phyloP scores from a whole-genome alignment of 2,888 invertebrate species.

The Caenorhabditis sp. region DNA sequence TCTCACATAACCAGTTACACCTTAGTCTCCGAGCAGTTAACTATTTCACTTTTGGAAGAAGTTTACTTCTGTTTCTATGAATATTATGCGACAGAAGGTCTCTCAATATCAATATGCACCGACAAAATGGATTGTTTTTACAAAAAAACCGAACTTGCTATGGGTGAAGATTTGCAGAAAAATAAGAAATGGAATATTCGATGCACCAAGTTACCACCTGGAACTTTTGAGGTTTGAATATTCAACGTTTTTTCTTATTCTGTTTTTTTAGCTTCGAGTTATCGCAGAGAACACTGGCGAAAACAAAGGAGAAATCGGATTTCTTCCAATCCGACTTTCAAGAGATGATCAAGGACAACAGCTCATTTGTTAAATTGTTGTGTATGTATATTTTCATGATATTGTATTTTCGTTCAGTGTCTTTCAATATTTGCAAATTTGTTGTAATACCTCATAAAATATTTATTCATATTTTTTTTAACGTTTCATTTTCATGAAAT shows the following conservation, averaged over 20 bases:
- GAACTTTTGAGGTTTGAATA: slow-evolving; percentile 50
- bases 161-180: slow-evolving; percentile 43
- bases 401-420: not conserved
- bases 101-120: slow-evolving; percentile 54
- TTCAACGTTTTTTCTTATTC: not conserved
- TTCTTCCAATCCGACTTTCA: slow-evolving; percentile 57
- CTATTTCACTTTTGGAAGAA: slow-evolving; percentile 45
- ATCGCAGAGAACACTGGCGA: slow-evolving; percentile 58
- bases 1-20: slow-evolving; percentile 51
- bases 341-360: slow-evolving; percentile 38
- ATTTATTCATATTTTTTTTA: not conserved
- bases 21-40: slow-evolving; percentile 47
- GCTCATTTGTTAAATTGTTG: slow-evolving; percentile 27
- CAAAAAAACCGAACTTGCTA: slow-evolving; percentile 41
- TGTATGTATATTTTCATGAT: not conserved
- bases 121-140: slow-evolving; percentile 63
- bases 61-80: slow-evolving; percentile 64
- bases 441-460: not conserved
- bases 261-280: slow-evolving; percentile 50
- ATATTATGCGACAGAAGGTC: slow-evolving; percentile 53
- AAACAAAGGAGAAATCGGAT: slow-evolving; percentile 61
- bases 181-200: slow-evolving; percentile 59
- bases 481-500: no score
- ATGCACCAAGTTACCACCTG: slow-evolving; percentile 55
- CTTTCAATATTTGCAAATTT: not conserved